These are phyloP conservation scores for Silurus glanis DNA, from an alignment of 2,113 vertebrate genomes.

Conservation along the genomic window DNA sequence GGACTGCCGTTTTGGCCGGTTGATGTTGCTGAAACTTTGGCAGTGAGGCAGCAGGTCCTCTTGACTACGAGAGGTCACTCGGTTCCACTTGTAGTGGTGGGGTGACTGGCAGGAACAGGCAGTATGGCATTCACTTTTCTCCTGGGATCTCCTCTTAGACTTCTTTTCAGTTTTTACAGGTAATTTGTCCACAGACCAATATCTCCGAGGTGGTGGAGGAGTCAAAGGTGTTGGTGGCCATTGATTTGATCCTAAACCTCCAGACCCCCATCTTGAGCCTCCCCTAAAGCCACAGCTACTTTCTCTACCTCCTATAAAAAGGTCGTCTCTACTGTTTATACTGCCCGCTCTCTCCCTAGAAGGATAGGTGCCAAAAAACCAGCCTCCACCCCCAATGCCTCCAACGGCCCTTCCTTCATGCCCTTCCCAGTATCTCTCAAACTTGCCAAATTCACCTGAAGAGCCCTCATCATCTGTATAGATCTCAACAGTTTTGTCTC, in stretches of 20 bases:
- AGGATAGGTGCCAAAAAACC: slow-evolving; percentile 86
- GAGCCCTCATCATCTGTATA: slow-evolving; percentile 78
- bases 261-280: slow-evolving; percentile 63
- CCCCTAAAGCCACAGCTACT: slow-evolving; percentile 63
- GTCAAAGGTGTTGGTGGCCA: slow-evolving; percentile 72
- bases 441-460: slow-evolving; percentile 78
- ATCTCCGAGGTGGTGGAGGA: slow-evolving; percentile 78
- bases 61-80: slow-evolving; percentile 73
- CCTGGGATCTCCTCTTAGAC: slow-evolving; percentile 67
- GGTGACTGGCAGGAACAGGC: slow-evolving; percentile 72
- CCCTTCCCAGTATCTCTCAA: slow-evolving; percentile 85
- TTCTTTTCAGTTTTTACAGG: slow-evolving; percentile 83
- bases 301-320: slow-evolving; percentile 66
- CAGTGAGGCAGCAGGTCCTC: slow-evolving; percentile 79
- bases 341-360: slow-evolving; percentile 79
- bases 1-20: slow-evolving; percentile 68
- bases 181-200: slow-evolving; percentile 91
- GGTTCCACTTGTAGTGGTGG: slow-evolving; percentile 67
- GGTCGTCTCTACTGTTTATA: slow-evolving; percentile 73
- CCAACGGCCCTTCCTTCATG: slow-evolving; percentile 75
- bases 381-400: slow-evolving; percentile 75
- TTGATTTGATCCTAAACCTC: slow-evolving; percentile 59
- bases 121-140: slow-evolving; percentile 69
- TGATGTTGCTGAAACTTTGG: slow-evolving; percentile 72
- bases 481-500: slow-evolving; percentile 71